A percentile compares a stretch with the other conserved stretches of the same genome.
Conservation (phyloP, 2,797 vertebrate species). For the Myotis vivesi region DNA sequence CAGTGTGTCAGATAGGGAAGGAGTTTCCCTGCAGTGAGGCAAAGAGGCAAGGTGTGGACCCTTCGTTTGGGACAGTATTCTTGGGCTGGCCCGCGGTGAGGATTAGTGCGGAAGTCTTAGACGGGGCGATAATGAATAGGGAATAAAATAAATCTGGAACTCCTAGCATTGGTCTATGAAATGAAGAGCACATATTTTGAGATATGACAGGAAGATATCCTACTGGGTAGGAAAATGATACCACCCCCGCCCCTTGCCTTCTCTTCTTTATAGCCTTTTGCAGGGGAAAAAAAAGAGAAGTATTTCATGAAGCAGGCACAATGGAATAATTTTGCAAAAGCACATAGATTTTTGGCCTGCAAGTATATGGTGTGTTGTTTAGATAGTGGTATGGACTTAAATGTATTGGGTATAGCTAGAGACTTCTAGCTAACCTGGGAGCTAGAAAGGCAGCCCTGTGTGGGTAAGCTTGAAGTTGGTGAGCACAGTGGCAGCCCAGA, state of each 20-base stretch:
- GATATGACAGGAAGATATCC: neutral
- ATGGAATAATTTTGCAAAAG: neutral
- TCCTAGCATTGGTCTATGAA: neutral
- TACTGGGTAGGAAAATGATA: neutral
- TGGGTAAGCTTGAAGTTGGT: neutral
- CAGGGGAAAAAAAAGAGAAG: neutral
- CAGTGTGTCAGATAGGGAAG: neutral
- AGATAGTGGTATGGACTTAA: neutral
- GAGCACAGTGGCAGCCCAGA: neutral
- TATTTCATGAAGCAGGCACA: neutral
- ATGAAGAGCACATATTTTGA: neutral
- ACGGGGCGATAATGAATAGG: neutral
- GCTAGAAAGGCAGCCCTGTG: neutral
- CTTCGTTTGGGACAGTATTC: neutral
- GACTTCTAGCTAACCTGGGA: neutral
- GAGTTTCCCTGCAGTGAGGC: neutral
- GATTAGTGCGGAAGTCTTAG: neutral
- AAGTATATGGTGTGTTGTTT: neutral
- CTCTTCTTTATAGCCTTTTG: neutral
- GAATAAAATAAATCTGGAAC: neutral
- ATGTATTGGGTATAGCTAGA: neutral
- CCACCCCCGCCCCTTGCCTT: neutral
- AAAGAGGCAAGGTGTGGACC: neutral
- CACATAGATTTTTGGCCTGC: neutral
- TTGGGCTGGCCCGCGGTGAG: neutral